A percentile compares a stretch with the other conserved stretches of the same genome.
Evolutionary conservation across 2,797 vertebrate genomes (phyloP).

Genomic region (Falco rusticolus): DNA sequence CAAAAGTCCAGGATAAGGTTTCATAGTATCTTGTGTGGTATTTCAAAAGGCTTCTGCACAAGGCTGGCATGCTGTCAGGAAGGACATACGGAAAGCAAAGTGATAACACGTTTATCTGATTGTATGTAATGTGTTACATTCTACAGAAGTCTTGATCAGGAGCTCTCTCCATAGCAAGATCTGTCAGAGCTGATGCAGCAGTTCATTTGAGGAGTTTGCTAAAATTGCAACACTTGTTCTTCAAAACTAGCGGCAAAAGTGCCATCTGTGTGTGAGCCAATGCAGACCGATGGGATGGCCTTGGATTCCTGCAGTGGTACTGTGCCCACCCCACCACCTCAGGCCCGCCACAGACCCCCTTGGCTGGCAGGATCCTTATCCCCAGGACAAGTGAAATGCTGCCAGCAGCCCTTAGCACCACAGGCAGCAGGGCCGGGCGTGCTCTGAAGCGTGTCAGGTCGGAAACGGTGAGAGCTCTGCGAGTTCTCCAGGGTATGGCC

Average conservation of each 20-base stretch:
- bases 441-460: neutral
- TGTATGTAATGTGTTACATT: neutral
- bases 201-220: neutral
- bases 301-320: neutral
- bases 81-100: neutral
- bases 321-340: neutral
- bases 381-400: neutral
- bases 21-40: neutral
- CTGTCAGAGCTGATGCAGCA: neutral
- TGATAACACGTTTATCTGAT: neutral
- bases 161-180: neutral
- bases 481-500: rapidly evolving
- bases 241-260: neutral
- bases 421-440: neutral
- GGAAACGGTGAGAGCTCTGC: neutral
- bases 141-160: neutral
- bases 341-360: neutral
- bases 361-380: neutral
- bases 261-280: neutral
- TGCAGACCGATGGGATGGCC: rapidly evolving
- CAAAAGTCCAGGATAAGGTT: neutral
- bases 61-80: rapidly evolving
- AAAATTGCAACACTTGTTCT: neutral
- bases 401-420: neutral
- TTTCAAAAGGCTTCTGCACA: neutral